phyloP scores from a whole-genome alignment of 2,113 vertebrate genomes.

The Thinocorus orbignyianus region DNA sequence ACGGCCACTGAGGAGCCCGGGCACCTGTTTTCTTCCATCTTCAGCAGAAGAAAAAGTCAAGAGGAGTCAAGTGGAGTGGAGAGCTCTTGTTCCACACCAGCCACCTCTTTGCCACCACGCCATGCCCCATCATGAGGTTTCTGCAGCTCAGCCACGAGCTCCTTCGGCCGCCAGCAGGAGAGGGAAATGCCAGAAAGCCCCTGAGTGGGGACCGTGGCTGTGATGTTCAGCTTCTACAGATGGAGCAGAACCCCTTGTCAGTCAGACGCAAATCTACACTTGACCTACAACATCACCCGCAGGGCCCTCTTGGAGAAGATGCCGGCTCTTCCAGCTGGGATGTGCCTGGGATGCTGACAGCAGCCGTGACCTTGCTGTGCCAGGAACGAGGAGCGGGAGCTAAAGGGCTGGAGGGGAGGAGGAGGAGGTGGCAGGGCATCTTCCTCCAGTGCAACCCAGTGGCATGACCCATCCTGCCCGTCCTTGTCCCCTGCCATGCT shows the following conservation, averaged over 20 bases:
- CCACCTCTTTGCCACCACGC: background rate
- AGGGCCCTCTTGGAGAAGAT: background rate
- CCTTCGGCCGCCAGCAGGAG: background rate
- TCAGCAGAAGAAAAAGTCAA: background rate
- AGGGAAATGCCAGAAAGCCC: background rate
- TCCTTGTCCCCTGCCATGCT: background rate
- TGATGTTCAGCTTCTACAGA: background rate
- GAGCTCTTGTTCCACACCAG: background rate
- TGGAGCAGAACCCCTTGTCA: background rate
- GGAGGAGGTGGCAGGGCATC: too few relatives aligned
- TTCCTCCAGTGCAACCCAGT: accelerated
- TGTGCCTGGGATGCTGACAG: background rate
- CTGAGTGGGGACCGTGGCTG: accelerated
- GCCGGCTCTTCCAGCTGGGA: background rate
- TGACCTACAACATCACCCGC: background rate
- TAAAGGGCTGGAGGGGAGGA: background rate
- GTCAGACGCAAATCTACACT: background rate
- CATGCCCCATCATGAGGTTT: accelerated
- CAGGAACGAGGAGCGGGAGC: background rate
- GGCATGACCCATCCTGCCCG: accelerated
- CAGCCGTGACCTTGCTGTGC: background rate
- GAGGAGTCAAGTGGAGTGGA: background rate
- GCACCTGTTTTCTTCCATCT: background rate
- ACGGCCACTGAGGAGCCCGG: background rate
- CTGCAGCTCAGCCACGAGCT: background rate